Conservation (phyloP, 1,140 invertebrate genomes). For the Fopius arisanus region DNA sequence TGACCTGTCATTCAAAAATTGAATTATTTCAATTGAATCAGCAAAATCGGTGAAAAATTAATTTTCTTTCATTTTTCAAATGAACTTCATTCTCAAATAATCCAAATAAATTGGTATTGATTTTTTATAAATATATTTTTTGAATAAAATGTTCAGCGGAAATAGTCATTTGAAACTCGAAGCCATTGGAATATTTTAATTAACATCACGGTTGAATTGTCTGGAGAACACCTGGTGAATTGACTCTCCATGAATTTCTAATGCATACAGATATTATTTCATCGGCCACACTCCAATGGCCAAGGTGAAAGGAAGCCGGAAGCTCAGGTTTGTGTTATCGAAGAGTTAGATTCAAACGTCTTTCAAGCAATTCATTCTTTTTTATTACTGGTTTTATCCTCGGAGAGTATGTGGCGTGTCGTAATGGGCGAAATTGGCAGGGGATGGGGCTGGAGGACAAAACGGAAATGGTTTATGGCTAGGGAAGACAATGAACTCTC, state of each 20-base stretch:
- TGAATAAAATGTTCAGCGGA: too few species aligned
- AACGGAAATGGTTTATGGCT: background rate
- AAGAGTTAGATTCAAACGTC: slow-evolving; percentile 5
- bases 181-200: too few species aligned
- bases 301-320: slow-evolving; percentile 40
- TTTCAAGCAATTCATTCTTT: background rate
- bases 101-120: too few species aligned
- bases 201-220: background rate
- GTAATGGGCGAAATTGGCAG: background rate
- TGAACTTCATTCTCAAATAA: too few species aligned
- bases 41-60: too few species aligned
- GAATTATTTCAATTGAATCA: too few species aligned
- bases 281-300: slow-evolving; percentile 33
- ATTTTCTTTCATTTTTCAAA: too few species aligned
- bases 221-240: too few species aligned
- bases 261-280: slow-evolving; percentile 21
- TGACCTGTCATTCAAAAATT: too few species aligned
- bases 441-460: background rate
- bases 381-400: background rate
- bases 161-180: too few species aligned
- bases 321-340: slow-evolving; percentile 19
- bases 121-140: too few species aligned
- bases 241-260: background rate
- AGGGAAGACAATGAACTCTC: background rate
- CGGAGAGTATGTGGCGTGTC: background rate